These are phyloP conservation scores for Maniola jurtina DNA, from an alignment of 1,140 invertebrate genomes.

Conservation along the genomic window DNA sequence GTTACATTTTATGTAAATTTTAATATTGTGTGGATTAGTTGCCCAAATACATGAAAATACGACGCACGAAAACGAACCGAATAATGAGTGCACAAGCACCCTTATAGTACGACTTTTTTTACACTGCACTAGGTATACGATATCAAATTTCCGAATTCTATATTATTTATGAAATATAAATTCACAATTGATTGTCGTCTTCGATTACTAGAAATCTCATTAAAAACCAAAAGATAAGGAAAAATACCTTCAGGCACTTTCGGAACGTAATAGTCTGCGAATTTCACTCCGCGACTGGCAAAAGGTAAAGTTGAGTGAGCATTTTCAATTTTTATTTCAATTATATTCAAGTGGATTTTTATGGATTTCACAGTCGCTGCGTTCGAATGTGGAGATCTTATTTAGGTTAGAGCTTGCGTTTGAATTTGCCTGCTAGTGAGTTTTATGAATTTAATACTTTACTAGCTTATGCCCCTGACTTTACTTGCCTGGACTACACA, in stretches of 20 bases:
- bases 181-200: neutral
- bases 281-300: neutral
- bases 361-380: neutral
- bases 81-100: no score
- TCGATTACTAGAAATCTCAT: neutral
- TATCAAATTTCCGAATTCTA: no score
- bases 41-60: no score
- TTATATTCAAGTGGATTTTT: conserved; percentile 1
- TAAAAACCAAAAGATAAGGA: neutral
- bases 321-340: conserved; percentile 5
- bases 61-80: no score
- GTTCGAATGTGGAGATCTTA: neutral
- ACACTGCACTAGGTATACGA: no score
- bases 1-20: no score
- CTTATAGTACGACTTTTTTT: no score
- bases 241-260: neutral
- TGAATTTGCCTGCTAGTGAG: neutral
- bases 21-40: no score
- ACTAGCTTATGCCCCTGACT: no score
- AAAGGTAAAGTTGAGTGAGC: neutral
- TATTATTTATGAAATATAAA: no score
- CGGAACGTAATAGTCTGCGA: neutral
- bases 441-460: neutral
- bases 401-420: conserved; percentile 1
- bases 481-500: no score